A percentile compares a stretch with the other conserved stretches of the same genome.
These are phyloP conservation scores for Crenuchus spilurus DNA, from an alignment of 2,797 vertebrate species.

Conservation along the genomic window DNA sequence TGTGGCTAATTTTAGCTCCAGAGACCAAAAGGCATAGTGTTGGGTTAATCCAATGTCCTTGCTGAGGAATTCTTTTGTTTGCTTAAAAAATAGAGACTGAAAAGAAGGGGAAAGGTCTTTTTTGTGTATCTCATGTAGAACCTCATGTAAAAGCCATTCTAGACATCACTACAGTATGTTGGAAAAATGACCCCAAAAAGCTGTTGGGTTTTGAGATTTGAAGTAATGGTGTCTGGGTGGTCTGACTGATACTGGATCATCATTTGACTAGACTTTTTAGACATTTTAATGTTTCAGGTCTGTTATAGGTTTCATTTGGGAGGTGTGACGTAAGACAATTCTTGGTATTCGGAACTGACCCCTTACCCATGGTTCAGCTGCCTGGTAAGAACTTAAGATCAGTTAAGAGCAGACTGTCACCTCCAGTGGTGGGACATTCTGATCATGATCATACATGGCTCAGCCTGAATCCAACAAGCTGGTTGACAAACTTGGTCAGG, in stretches of 20 bases:
- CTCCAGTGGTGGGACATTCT: not conserved
- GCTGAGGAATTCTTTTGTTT: constrained; percentile 80
- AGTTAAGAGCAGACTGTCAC: not conserved
- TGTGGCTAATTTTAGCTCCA: constrained; percentile 90
- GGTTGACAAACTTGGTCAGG: too few species aligned
- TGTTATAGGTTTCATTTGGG: too few species aligned
- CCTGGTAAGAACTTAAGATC: not conserved
- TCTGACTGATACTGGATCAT: too few species aligned
- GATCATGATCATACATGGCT: too few species aligned
- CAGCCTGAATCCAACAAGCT: not conserved
- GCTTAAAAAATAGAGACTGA: constrained; percentile 27
- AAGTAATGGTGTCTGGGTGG: too few species aligned
- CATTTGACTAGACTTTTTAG: too few species aligned
- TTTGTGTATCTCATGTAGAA: not conserved
- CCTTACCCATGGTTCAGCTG: not conserved
- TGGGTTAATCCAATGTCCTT: constrained; percentile 84
- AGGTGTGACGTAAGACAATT: not conserved
- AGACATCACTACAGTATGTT: too few species aligned
- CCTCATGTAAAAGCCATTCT: too few species aligned
- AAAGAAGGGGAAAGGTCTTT: not conserved
- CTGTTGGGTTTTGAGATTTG: too few species aligned
- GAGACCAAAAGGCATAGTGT: constrained; percentile 78
- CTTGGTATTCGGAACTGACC: not conserved
- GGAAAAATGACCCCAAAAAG: too few species aligned
- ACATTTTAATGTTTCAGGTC: too few species aligned